Base-by-base conservation (phyloP, 2,888 invertebrate species). In the Callyntrura guangdongensis region DNA sequence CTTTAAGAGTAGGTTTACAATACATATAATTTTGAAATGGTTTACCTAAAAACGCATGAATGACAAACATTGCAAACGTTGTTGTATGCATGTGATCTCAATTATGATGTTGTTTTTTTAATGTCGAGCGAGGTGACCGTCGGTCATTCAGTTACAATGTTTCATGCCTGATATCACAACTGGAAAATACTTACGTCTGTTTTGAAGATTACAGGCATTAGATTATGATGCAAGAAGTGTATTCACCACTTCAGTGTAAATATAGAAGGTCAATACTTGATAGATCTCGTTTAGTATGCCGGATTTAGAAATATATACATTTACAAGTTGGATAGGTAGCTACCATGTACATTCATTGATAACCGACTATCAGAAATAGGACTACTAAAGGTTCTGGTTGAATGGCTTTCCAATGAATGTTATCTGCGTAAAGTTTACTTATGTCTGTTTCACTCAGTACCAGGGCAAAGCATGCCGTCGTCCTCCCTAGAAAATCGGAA, bases 61-160 rank as follows among this genome's bases (percentile, higher is more conserved):
- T 6, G 36, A 36, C 36, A 36, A 36, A 36, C 36, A 36, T 36
- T 36, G 36, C 36, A 36, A 36, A 36, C 36, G 36, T 36, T 36
- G 6, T 36, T 36, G 2, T 36, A 36, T 4, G 6, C 6, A 36
- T 36, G 36, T 45, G 72, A 3, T n/a, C 14, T 61, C 72, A 77
- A 74, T 25, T 85, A 61, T 27, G 45, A 25, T 27, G 72, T 56
- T 36, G 36, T 4, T 36, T 2, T 36, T 36, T 36, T 36, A 36
- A 36, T 86, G 47, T 17, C 49, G 20, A 67, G 61, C 25, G 20
- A 81, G 87, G 87, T 87, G 87, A 87, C 81, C 67, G 47, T 74
- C 87, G 87, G 87, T 87, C 87, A 87, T 81, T 47, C 79, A 17
- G 53, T 61, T 86, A 86, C 87, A 87, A 81, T 87, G 87, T 87